Conservation (phyloP, 2,797 vertebrate genomes). For the Distichodus sexfasciatus region DNA sequence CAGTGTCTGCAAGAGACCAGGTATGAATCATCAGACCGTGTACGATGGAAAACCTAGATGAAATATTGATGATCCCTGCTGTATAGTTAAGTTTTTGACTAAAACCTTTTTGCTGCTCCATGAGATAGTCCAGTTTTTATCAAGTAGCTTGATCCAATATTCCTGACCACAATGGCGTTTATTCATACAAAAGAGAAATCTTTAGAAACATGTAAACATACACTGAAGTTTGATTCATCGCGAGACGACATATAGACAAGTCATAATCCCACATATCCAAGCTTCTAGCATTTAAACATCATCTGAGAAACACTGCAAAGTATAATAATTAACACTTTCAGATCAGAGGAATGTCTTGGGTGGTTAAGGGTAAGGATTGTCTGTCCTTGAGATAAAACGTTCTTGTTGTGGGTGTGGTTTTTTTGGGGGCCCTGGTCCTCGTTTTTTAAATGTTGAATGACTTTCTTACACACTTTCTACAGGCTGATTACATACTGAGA, state of each 20-base stretch:
- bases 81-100: conserved; percentile 43
- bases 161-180: conserved; percentile 16
- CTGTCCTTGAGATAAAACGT: conserved; percentile 19
- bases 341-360: conserved; percentile 27
- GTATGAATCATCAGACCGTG: no score
- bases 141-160: conserved; percentile 35
- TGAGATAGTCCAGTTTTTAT: no score
- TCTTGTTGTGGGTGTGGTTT: background rate
- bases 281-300: conserved; percentile 34
- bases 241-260: conserved; percentile 25
- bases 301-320: conserved; percentile 36
- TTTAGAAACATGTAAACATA: conserved; percentile 50
- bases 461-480: conserved; percentile 6
- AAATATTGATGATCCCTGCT: no score
- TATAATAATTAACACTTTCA: background rate
- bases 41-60: no score
- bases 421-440: conserved; percentile 1
- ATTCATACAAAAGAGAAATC: conserved; percentile 25
- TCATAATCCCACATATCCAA: conserved; percentile 24
- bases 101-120: no score
- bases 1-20: no score
- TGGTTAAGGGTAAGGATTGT: conserved; percentile 7
- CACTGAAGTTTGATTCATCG: conserved; percentile 39
- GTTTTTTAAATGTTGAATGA: conserved; percentile 23
- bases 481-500: conserved; percentile 38